phyloP scores from a whole-genome alignment of 2,797 vertebrate species.

The Micromesistius poutassou region DNA sequence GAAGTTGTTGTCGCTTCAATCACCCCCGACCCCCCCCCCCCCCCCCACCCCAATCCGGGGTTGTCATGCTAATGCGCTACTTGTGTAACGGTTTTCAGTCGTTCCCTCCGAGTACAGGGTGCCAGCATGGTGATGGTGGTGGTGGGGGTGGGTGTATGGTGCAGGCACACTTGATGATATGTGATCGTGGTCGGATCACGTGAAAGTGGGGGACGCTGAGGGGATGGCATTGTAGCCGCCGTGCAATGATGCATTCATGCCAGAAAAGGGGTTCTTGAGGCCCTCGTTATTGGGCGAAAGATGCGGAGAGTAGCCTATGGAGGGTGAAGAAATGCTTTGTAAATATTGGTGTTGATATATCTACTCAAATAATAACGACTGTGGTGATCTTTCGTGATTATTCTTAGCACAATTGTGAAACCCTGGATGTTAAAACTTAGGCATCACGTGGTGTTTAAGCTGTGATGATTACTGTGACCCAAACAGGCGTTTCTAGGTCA shows the following conservation, averaged over 20 bases:
- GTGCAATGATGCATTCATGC: conserved; percentile 21
- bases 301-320: conserved; percentile 35
- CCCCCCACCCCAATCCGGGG: conserved; percentile 61
- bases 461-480: conserved; percentile 64
- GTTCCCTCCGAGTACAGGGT: neutral
- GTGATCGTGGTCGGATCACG: conserved; percentile 18
- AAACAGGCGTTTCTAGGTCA: conserved; percentile 57
- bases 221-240: conserved; percentile 55
- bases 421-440: conserved; percentile 48
- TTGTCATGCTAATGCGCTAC: conserved; percentile 35
- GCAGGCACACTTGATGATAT: conserved; percentile 38
- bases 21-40: conserved; percentile 58
- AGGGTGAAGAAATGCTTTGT: conserved; percentile 55
- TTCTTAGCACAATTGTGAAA: conserved; percentile 63
- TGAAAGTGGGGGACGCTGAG: conserved; percentile 36
- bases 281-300: conserved; percentile 33
- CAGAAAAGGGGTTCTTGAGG: conserved; percentile 11
- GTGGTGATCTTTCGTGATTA: conserved; percentile 72
- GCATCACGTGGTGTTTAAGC: conserved; percentile 56
- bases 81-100: conserved; percentile 1
- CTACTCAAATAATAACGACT: conserved; percentile 65
- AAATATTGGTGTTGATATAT: conserved; percentile 69
- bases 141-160: conserved; percentile 47
- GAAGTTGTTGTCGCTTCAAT: conserved; percentile 56
- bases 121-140: neutral